Conservation (phyloP, 2,113 vertebrate species). For the Budorcas taxicolor region DNA sequence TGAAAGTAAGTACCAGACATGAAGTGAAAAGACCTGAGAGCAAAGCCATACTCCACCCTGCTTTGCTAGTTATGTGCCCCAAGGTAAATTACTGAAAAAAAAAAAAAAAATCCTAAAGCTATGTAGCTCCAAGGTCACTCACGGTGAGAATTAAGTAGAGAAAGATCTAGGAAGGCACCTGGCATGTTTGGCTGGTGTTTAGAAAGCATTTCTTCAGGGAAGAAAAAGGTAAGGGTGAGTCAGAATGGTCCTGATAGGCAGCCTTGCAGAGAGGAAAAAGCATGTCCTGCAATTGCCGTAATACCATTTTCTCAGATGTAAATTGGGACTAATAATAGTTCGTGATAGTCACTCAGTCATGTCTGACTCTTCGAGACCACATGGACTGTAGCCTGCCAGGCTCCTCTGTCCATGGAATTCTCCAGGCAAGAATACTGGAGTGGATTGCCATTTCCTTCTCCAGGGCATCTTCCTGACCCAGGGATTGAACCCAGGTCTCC, state of each 20-base stretch:
- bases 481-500: neutral
- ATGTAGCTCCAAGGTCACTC: neutral
- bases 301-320: neutral
- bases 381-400: neutral
- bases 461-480: neutral
- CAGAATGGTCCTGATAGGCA: neutral
- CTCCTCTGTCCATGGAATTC: neutral
- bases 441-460: neutral
- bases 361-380: neutral
- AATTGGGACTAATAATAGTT: neutral
- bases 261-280: neutral
- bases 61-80: neutral
- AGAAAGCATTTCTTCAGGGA: neutral
- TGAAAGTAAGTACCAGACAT: neutral
- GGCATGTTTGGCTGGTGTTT: neutral
- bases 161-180: neutral
- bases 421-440: neutral
- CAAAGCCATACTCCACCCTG: neutral
- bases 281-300: fast-evolving
- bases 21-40: neutral
- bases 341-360: neutral
- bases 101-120: neutral
- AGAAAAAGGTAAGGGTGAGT: neutral
- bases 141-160: neutral
- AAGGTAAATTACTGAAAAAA: neutral